These are phyloP conservation scores for Neotragus moschatus DNA, from an alignment of 2,113 vertebrate species.

Conservation along the genomic window DNA sequence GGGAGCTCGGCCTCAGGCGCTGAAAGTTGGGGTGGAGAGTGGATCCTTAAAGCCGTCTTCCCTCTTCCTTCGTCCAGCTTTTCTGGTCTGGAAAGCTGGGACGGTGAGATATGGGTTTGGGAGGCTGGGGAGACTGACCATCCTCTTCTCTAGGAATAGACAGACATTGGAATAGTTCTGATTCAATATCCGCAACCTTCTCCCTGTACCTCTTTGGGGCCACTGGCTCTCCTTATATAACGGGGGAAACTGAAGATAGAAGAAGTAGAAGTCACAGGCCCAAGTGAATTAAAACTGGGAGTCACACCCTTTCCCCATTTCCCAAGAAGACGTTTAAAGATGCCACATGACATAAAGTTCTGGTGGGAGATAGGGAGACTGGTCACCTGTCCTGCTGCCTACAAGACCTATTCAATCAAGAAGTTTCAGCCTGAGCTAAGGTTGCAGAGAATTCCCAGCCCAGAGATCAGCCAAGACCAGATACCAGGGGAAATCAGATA, in stretches of 20 bases:
- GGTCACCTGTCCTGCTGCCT: neutral
- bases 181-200: neutral
- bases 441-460: neutral
- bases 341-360: neutral
- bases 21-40: constrained; percentile 30
- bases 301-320: neutral
- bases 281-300: neutral
- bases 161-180: neutral
- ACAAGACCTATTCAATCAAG: neutral
- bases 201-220: neutral
- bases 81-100: neutral
- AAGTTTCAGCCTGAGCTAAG: neutral
- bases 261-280: neutral
- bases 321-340: constrained; percentile 1
- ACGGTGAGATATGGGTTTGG: neutral
- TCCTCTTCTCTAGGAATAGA: neutral
- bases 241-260: neutral
- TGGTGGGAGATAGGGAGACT: neutral
- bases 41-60: neutral
- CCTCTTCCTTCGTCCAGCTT: neutral
- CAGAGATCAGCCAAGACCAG: neutral
- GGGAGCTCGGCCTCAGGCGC: neutral
- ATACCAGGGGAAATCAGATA: neutral
- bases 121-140: neutral
- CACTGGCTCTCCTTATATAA: neutral